These are phyloP conservation scores for Salarias fasciatus DNA, from an alignment of 2,797 vertebrate genomes.

Conservation along the genomic window DNA sequence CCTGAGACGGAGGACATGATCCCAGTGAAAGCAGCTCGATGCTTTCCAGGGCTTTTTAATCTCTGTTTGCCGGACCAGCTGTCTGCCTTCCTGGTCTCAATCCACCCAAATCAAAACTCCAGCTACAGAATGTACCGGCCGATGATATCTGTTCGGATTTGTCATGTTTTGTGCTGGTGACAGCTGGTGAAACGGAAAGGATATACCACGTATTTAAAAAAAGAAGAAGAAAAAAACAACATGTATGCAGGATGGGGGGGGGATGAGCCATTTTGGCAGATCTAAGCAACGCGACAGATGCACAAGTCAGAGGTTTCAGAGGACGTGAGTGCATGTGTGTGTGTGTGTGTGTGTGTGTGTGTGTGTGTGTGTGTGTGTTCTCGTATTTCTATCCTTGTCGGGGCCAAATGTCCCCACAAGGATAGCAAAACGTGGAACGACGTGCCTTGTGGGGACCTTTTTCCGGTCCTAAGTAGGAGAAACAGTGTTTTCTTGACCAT, in stretches of 20 bases:
- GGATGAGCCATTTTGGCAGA: constrained; percentile 67
- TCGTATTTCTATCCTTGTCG: too few species aligned
- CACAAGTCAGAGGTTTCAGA: constrained; percentile 66
- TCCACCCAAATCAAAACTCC: constrained; percentile 48
- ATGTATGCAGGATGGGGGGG: constrained; percentile 43
- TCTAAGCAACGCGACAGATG: constrained; percentile 65
- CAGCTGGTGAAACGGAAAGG: constrained; percentile 71
- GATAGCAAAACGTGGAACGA: too few species aligned
- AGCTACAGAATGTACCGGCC: constrained; percentile 37
- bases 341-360: constrained; percentile 36
- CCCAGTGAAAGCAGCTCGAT: constrained; percentile 30
- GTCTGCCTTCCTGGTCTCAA: constrained; percentile 48
- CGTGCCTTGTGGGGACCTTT: too few species aligned
- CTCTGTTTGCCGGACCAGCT: constrained; percentile 62
- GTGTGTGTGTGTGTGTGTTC: constrained; percentile 26
- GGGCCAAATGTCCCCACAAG: too few species aligned
- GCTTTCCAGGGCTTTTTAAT: constrained; percentile 50
- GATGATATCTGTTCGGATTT: constrained; percentile 55
- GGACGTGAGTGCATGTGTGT: constrained; percentile 40
- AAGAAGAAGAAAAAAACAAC: constrained; percentile 39
- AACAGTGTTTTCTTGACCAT: too few species aligned
- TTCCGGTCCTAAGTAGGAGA: too few species aligned
- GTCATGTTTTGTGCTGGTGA: constrained; percentile 58
- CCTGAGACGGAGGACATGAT: constrained; percentile 1
- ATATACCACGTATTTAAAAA: constrained; percentile 49